Conservation (phyloP, 2,888 invertebrate genomes). For the Aphidoletes aphidimyza region DNA sequence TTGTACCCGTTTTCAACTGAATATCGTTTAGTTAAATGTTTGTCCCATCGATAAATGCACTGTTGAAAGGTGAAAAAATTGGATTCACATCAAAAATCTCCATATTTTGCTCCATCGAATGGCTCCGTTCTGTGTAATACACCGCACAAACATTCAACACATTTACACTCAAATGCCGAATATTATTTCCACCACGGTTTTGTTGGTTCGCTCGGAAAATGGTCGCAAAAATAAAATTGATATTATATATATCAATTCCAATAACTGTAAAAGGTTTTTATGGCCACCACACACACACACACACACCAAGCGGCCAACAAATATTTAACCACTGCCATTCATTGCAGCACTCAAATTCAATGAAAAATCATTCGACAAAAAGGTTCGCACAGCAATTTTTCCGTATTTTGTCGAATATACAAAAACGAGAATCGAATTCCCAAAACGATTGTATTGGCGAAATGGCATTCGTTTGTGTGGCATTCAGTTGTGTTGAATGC, state of each 20-base stretch:
- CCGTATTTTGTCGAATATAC: background rate
- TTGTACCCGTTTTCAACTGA: conserved; percentile 1
- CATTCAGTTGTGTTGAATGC: too few species aligned
- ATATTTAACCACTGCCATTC: conserved; percentile 1
- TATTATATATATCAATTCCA: conserved; percentile 34
- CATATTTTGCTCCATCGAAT: background rate
- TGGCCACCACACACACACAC: background rate
- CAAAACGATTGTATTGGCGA: conserved; percentile 24
- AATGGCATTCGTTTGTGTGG: background rate
- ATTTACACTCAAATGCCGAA: background rate
- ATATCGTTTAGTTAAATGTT: conserved; percentile 49
- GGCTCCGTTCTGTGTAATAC: background rate
- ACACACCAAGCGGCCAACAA: background rate
- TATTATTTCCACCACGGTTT: background rate
- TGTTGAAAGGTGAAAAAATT: conserved; percentile 13
- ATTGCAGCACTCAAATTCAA: background rate
- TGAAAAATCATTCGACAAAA: conserved; percentile 5
- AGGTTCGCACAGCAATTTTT: background rate
- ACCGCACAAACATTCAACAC: too few species aligned
- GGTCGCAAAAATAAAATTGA: conserved; percentile 40
- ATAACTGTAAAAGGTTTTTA: conserved; percentile 54
- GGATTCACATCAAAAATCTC: background rate
- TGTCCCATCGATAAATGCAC: background rate
- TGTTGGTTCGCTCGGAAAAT: background rate
- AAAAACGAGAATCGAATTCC: conserved; percentile 45